Percentiles rank a stretch among this genome's conserved stretches.
Evolutionary conservation across 2,113 vertebrate genomes (phyloP).

Genomic region (Pygoscelis adeliae): DNA sequence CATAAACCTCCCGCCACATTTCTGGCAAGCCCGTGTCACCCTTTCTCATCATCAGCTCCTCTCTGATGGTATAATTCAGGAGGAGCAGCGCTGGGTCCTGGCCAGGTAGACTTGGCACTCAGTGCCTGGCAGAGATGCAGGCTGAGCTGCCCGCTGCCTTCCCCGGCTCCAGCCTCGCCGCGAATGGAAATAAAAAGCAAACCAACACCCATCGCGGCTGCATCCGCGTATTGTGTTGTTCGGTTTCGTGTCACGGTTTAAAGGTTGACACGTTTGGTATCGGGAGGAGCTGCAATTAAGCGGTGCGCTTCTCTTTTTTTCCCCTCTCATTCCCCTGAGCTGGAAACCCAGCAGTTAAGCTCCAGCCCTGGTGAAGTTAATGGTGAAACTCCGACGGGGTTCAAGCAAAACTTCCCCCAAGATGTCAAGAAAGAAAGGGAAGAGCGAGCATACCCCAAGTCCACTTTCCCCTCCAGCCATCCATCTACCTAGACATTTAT

Average conservation of each 20-base stretch:
- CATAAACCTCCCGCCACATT: background rate
- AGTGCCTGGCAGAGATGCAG: background rate
- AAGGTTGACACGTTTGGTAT: background rate
- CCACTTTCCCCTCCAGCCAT: background rate
- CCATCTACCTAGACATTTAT: background rate
- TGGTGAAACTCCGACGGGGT: background rate
- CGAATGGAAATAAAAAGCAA: background rate
- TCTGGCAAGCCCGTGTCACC: conserved; percentile 11
- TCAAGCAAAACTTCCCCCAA: background rate
- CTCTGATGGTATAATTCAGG: conserved; percentile 6
- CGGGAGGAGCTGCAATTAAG: background rate
- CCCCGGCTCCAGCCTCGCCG: background rate
- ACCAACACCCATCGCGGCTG: background rate
- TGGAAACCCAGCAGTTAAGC: background rate
- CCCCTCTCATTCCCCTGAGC: background rate
- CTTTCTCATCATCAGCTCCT: conserved; percentile 1
- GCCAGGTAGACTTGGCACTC: conserved; percentile 57
- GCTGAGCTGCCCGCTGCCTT: background rate
- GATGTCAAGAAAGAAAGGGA: background rate
- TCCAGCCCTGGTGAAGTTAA: background rate
- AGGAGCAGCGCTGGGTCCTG: conserved; percentile 10
- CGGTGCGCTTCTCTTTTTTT: background rate
- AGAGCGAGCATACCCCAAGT: background rate
- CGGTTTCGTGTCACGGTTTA: background rate
- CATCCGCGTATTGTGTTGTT: background rate